phyloP scores from a whole-genome alignment of 1,140 invertebrate species.

The Sweltsa coloradensis region DNA sequence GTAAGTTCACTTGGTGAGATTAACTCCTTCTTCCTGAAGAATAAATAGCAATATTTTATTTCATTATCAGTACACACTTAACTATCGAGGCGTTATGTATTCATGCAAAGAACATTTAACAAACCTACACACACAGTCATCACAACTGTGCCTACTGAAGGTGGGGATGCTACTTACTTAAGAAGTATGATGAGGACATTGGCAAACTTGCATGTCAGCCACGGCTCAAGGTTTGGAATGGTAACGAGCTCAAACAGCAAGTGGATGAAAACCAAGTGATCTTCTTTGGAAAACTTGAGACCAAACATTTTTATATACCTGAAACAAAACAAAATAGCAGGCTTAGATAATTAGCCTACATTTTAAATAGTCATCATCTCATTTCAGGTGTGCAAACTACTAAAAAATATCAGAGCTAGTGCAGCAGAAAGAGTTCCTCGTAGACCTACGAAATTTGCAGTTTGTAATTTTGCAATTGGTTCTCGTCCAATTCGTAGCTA shows the following conservation, averaged over 20 bases:
- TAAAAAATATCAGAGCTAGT: background rate
- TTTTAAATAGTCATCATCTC: background rate
- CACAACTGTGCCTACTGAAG: background rate
- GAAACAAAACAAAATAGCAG: slow-evolving; percentile 25
- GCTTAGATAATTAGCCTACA: background rate
- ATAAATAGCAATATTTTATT: slow-evolving; percentile 5
- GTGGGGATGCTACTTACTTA: slow-evolving; percentile 34
- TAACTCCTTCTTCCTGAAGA: slow-evolving; percentile 58
- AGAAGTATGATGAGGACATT: slow-evolving; percentile 37
- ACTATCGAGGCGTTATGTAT: background rate
- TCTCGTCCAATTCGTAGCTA: no score
- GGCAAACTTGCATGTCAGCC: slow-evolving; percentile 55
- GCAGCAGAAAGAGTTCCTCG: no score
- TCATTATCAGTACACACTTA: background rate
- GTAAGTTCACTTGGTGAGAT: slow-evolving; percentile 66
- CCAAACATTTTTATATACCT: slow-evolving; percentile 77
- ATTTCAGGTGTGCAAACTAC: background rate
- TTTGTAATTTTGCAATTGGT: no score
- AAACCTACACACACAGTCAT: background rate
- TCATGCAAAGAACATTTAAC: background rate
- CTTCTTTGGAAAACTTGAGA: slow-evolving; percentile 76
- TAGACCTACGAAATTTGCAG: no score
- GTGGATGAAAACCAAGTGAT: slow-evolving; percentile 81
- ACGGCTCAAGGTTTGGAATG: slow-evolving; percentile 63
- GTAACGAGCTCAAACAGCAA: slow-evolving; percentile 65